phyloP scores from a whole-genome alignment of 2,888 invertebrate species.

The Yponomeuta sedellus region DNA sequence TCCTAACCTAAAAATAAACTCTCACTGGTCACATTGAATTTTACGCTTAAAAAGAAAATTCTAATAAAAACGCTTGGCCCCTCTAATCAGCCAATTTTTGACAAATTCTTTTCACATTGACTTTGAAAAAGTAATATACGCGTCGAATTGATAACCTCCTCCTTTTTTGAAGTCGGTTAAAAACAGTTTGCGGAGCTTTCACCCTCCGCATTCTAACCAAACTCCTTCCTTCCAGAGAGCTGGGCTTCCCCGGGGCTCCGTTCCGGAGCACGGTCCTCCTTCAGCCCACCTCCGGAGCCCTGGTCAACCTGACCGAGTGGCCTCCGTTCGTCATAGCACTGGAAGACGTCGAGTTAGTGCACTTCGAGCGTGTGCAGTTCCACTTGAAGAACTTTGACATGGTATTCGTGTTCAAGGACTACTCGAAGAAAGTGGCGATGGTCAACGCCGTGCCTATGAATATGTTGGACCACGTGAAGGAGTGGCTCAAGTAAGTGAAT shows the following conservation, averaged over 20 bases:
- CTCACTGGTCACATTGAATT: too few species aligned
- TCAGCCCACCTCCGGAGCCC: constrained; percentile 98
- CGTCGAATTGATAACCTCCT: too few species aligned
- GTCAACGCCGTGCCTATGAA: constrained; percentile 99
- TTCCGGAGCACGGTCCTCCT: constrained; percentile 96
- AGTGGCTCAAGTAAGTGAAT: constrained; percentile 94
- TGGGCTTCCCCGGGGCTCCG: constrained; percentile 98
- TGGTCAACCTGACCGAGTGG: constrained; percentile 99
- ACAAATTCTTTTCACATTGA: too few species aligned
- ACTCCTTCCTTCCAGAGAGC: constrained; percentile 78
- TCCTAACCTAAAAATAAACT: too few species aligned
- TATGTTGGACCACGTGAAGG: constrained; percentile 99
- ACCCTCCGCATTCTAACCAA: too few species aligned
- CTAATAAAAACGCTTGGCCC: too few species aligned
- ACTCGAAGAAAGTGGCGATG: constrained; percentile 94
- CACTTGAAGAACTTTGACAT: constrained; percentile 99
- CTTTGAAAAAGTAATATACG: too few species aligned
- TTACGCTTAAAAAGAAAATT: too few species aligned
- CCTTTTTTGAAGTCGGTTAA: too few species aligned
- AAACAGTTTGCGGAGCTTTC: too few species aligned
- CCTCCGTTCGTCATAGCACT: constrained; percentile 99
- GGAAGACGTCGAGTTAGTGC: constrained; percentile 98
- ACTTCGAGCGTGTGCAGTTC: constrained; percentile 99
- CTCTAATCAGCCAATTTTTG: too few species aligned
- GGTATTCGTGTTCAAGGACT: constrained; percentile 99